Evolutionary conservation across 2,888 invertebrate genomes (phyloP).

Genomic region (Mesopsocus fuscifrons): DNA sequence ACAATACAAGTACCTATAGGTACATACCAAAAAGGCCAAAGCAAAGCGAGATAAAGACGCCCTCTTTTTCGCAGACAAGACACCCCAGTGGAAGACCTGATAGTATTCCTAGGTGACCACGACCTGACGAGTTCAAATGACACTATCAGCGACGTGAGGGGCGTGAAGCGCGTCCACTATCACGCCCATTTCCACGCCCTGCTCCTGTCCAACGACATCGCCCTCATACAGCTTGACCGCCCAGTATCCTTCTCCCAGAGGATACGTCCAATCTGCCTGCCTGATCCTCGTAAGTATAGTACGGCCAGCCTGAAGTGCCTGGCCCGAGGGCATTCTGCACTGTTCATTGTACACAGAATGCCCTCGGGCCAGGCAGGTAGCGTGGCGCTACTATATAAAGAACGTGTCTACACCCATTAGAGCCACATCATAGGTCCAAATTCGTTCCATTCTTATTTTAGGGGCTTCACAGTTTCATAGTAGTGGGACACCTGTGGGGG

Average conservation of each 20-base stretch:
- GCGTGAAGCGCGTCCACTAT: constrained; percentile 21
- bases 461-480: too few species aligned
- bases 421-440: background rate
- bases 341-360: too few species aligned
- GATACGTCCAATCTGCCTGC: constrained; percentile 24
- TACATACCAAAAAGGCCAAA: too few species aligned
- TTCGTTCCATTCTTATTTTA: too few species aligned
- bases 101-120: constrained; percentile 21
- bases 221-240: constrained; percentile 21
- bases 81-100: constrained; percentile 19
- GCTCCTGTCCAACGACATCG: constrained; percentile 24
- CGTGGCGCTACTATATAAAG: too few species aligned
- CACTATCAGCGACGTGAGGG: constrained; percentile 19
- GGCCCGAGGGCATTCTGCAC: too few species aligned
- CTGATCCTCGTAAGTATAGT: constrained; percentile 20
- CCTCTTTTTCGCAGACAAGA: constrained; percentile 18
- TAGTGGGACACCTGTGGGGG: too few species aligned
- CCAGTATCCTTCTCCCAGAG: constrained; percentile 21
- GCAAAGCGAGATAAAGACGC: too few species aligned
- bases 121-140: constrained; percentile 21
- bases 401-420: background rate
- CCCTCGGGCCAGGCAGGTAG: too few species aligned
- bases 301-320: too few species aligned
- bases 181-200: constrained; percentile 25
- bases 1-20: too few species aligned